phyloP scores from a whole-genome alignment of 1,140 invertebrate species.

The Galleria mellonella region DNA sequence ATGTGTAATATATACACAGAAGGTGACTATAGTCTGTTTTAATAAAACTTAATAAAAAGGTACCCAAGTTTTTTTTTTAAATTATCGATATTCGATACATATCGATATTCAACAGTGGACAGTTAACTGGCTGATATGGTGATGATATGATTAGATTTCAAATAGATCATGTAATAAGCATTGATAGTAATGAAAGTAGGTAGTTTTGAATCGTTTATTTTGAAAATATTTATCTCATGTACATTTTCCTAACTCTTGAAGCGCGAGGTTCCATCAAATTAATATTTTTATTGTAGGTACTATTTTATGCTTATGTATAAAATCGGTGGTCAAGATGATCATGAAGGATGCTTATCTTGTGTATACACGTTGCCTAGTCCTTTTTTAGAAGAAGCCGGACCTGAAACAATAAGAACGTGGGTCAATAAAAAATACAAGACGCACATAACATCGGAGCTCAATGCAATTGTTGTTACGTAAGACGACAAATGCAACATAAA shows the following conservation, averaged over 20 bases:
- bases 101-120: no score
- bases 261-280: conserved; percentile 45
- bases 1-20: no score
- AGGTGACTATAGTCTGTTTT: no score
- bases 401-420: conserved; percentile 41
- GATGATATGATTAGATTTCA: no score
- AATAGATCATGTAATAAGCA: no score
- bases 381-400: conserved; percentile 35
- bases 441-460: neutral
- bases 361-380: conserved; percentile 62
- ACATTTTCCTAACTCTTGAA: conserved; percentile 32
- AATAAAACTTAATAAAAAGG: no score
- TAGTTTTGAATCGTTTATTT: neutral
- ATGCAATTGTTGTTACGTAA: conserved; percentile 25
- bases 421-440: conserved; percentile 3
- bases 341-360: conserved; percentile 51
- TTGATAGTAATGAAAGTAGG: no score
- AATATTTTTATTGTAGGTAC: conserved; percentile 19
- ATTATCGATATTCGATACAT: no score
- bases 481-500: conserved; percentile 27
- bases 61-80: no score
- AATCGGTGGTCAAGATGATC: conserved; percentile 25
- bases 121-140: no score
- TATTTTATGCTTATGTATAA: conserved; percentile 1
- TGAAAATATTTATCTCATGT: neutral